phyloP scores from a whole-genome alignment of 2,797 vertebrate species.

The Macrochelys suwanniensis region DNA sequence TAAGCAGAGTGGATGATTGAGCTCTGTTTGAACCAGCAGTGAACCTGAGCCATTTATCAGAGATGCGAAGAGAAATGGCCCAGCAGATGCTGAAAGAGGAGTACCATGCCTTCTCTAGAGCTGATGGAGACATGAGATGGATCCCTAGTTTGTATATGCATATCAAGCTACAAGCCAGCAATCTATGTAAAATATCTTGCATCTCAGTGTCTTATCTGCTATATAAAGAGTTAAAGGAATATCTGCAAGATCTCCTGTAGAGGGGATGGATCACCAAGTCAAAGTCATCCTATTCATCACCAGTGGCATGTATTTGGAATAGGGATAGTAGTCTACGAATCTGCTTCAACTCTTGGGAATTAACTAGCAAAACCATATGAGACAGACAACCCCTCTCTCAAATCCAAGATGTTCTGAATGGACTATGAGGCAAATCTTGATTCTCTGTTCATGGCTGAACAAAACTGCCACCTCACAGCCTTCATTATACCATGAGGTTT shows the following conservation, averaged over 20 bases:
- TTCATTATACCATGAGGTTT: too few relatives aligned
- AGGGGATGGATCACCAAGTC: neutral
- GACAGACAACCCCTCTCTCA: neutral
- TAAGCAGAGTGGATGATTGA: neutral
- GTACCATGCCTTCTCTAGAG: neutral
- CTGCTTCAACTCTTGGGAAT: neutral
- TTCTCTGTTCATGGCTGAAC: neutral
- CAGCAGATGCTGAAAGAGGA: neutral
- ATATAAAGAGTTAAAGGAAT: neutral
- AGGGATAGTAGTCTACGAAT: neutral
- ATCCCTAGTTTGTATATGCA: neutral
- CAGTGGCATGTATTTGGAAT: neutral
- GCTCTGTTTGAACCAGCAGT: neutral
- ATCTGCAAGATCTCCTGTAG: neutral
- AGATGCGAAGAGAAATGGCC: neutral
- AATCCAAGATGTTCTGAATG: neutral
- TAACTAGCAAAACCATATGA: neutral
- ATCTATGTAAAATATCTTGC: neutral
- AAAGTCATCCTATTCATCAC: neutral
- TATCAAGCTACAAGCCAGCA: neutral
- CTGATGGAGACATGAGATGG: neutral
- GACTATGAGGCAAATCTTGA: neutral
- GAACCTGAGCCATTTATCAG: neutral
- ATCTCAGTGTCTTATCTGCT: neutral
- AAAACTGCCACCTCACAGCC: neutral